Conservation (phyloP, 2,113 vertebrate species). For the Grallaria varia region DNA sequence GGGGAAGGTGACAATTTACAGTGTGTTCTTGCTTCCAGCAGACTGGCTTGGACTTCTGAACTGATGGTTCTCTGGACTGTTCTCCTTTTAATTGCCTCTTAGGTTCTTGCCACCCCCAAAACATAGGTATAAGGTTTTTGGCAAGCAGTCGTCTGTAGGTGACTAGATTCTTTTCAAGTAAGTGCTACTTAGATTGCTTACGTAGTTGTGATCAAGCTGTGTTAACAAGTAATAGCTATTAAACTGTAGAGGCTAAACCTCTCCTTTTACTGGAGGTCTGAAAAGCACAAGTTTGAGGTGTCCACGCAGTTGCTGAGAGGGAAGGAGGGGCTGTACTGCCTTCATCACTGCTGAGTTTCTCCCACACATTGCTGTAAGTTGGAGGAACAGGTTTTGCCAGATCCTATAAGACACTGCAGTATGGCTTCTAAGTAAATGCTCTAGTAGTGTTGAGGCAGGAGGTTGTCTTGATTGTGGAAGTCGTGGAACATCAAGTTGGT, state of each 20-base stretch:
- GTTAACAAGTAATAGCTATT: not conserved
- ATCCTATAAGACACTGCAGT: not conserved
- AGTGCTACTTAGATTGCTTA: not conserved
- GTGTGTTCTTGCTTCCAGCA: not conserved
- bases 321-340: not conserved
- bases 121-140: not conserved
- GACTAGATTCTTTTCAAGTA: not conserved
- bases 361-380: not conserved
- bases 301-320: not conserved
- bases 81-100: not conserved
- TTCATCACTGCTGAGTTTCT: not conserved
- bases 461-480: not conserved
- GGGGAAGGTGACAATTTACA: not conserved
- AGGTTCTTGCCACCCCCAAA: not conserved
- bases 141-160: not conserved
- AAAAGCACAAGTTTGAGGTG: not conserved
- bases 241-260: not conserved
- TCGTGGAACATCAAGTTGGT: not conserved
- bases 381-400: constrained; percentile 35
- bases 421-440: not conserved
- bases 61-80: not conserved
- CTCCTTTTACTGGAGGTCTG: not conserved
- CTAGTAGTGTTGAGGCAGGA: not conserved
- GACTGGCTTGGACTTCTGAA: not conserved
- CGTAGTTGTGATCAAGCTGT: not conserved